A percentile compares a stretch with the other conserved stretches of the same genome.
Evolutionary conservation across 2,797 vertebrate genomes (phyloP).

Genomic region (Sebastes steindachneri): DNA sequence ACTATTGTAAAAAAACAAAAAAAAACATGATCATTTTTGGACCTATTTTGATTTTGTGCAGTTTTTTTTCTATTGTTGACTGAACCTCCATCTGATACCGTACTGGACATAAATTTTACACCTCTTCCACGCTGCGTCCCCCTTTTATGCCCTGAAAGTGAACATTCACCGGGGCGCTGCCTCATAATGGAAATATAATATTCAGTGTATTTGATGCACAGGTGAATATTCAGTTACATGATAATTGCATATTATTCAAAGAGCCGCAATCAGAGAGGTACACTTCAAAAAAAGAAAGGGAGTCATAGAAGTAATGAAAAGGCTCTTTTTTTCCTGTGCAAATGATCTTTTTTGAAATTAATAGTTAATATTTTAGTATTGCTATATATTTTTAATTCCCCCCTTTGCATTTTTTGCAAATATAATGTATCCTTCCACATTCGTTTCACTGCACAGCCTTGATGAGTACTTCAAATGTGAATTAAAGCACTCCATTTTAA

Average conservation of each 20-base stretch:
- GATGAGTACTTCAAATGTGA: slow-evolving; percentile 88
- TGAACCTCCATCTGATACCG: slow-evolving; percentile 31
- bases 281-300: slow-evolving; percentile 51
- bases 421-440: slow-evolving; percentile 87
- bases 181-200: slow-evolving; percentile 29
- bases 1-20: slow-evolving; percentile 59
- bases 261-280: slow-evolving; percentile 41
- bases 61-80: slow-evolving; percentile 8
- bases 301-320: slow-evolving; percentile 78
- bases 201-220: slow-evolving; percentile 52
- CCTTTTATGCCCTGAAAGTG: slow-evolving; percentile 33
- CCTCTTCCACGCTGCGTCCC: slow-evolving; percentile 12
- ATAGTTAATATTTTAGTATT: slow-evolving; percentile 87
- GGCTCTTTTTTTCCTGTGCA: slow-evolving; percentile 65
- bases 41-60: slow-evolving; percentile 28
- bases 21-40: slow-evolving; percentile 24
- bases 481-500: slow-evolving; percentile 87
- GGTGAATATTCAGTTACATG: slow-evolving; percentile 46
- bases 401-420: slow-evolving; percentile 86
- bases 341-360: slow-evolving; percentile 85
- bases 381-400: slow-evolving; percentile 86
- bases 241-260: slow-evolving; percentile 64
- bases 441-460: slow-evolving; percentile 80
- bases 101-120: slow-evolving; percentile 41
- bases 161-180: background rate